Evolutionary conservation across 2,888 invertebrate species (phyloP), one percentile per base, ranked within the genome.

Genomic region (Agrotis segetum): DNA sequence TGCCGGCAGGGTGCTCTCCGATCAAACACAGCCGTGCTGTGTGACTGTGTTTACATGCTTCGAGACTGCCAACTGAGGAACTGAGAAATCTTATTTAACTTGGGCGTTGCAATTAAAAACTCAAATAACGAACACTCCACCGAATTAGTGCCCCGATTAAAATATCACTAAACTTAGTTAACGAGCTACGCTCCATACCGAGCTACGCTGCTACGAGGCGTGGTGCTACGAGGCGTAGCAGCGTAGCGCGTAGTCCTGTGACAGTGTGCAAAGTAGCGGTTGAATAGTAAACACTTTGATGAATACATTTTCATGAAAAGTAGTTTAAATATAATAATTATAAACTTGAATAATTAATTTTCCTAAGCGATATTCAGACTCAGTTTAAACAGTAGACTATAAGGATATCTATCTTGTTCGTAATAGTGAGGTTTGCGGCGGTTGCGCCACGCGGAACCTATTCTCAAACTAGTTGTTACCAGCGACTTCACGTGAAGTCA

Each of bases 61-160:
- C 9, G 58, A 21, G n/a, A 44, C 44, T 44, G 24, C 40, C n/a
- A 21, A 19, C 34, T 14, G n/a, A n/a, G n/a, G n/a, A n/a, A n/a
- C n/a, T n/a, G 13, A 60, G 49, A 34, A 74, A 63, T 71, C 66
- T 60, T 1, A 79, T 71, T 72, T 40, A 52, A 66, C 44, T 71
- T 24, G 4, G n/a, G 65, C 61, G 44, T 65, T 49, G 52, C 34
- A 72, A 74, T 72, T 77, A 61, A 77, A 81, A 81, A 71, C 29
- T 71, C 55, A 58, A 60, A 73, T 73, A 53, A 61, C 61, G 44
- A 67, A 65, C 49, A 47, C 19, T n/a, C n/a, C 19, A 17, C 40
- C 21, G 16, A 56, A 67, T 64, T 70, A 63, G 29, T 58, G 55
- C 21, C 19, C 11, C 19, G 40, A 63, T 17, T 49, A 53, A 66